Evolutionary conservation across 2,888 invertebrate species (phyloP).

Genomic region (Seladonia tumulorum): DNA sequence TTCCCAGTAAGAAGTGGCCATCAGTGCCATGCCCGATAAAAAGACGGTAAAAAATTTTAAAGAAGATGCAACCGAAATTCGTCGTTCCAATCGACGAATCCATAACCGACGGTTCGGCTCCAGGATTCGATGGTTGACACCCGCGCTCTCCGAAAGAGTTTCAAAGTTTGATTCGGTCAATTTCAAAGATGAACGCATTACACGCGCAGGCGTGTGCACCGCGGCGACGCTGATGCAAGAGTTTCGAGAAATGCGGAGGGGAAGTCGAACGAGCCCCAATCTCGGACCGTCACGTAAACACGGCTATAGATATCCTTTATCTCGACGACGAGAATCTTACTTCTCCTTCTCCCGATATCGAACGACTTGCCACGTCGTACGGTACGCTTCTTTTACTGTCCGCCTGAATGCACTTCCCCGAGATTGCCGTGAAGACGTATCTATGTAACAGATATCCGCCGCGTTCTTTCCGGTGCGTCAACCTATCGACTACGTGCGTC

Average conservation of each 20-base stretch:
- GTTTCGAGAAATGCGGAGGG: constrained; percentile 58
- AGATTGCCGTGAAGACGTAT: constrained; percentile 38
- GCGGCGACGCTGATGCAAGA: constrained; percentile 45
- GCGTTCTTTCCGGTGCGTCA: constrained; percentile 47
- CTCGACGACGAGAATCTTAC: constrained; percentile 57
- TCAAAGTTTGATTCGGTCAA: neutral
- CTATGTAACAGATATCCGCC: constrained; percentile 43
- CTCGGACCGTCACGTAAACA: constrained; percentile 69
- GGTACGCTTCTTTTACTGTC: constrained; percentile 43
- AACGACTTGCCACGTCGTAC: constrained; percentile 48
- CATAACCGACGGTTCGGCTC: constrained; percentile 7
- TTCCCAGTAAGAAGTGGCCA: neutral
- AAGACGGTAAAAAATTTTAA: neutral
- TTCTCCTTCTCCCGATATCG: constrained; percentile 53
- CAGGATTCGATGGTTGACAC: neutral
- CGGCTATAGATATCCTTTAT: constrained; percentile 72
- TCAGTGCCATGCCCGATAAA: neutral
- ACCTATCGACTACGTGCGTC: constrained; percentile 18
- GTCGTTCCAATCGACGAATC: neutral
- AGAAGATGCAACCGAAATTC: neutral
- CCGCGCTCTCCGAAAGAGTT: neutral
- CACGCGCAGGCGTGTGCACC: constrained; percentile 3
- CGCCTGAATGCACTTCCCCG: constrained; percentile 47
- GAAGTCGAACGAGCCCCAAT: constrained; percentile 65
- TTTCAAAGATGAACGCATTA: neutral